These are phyloP conservation scores for Drosophila repleta DNA, from an alignment of 1,140 invertebrate species.

Conservation along the genomic window DNA sequence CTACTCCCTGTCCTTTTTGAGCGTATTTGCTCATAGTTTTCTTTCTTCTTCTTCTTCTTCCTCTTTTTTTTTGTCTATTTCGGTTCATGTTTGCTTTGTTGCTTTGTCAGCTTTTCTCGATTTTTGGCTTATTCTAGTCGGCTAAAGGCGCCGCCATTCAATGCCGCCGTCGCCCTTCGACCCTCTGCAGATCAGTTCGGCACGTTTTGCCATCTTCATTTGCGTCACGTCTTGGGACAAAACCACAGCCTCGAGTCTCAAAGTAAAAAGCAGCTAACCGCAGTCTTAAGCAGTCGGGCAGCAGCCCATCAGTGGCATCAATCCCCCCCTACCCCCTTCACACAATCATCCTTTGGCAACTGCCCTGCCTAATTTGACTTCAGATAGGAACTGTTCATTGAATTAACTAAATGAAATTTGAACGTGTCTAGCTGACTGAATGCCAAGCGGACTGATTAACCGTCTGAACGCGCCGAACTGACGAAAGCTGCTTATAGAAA, in stretches of 20 bases:
- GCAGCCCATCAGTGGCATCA: slow-evolving; percentile 1
- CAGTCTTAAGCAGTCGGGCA: slow-evolving; percentile 10
- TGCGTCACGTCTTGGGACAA: slow-evolving; percentile 43
- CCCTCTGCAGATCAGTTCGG: slow-evolving; percentile 5
- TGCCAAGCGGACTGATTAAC: slow-evolving; percentile 37
- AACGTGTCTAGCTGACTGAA: slow-evolving; percentile 59
- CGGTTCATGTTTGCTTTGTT: slow-evolving; percentile 5
- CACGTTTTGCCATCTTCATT: slow-evolving; percentile 52
- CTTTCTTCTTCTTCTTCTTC: not conserved
- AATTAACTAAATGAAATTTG: slow-evolving; percentile 79
- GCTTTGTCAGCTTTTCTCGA: slow-evolving; percentile 35
- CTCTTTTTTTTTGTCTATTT: not conserved
- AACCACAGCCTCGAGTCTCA: slow-evolving; percentile 33
- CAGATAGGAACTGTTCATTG: slow-evolving; percentile 40
- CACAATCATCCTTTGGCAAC: not conserved
- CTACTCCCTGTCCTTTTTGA: not conserved
- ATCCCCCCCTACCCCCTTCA: not conserved
- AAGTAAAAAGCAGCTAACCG: slow-evolving; percentile 34
- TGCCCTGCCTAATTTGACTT: not conserved
- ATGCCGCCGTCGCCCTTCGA: not conserved
- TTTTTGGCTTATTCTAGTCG: slow-evolving; percentile 21
- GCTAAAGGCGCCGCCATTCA: not conserved
- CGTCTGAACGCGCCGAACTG: slow-evolving; percentile 18
- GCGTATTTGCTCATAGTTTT: slow-evolving; percentile 2
- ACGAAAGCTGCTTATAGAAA: slow-evolving; percentile 33